Conservation (phyloP, 2,888 invertebrate genomes). For the Pyrochroa serraticornis region DNA sequence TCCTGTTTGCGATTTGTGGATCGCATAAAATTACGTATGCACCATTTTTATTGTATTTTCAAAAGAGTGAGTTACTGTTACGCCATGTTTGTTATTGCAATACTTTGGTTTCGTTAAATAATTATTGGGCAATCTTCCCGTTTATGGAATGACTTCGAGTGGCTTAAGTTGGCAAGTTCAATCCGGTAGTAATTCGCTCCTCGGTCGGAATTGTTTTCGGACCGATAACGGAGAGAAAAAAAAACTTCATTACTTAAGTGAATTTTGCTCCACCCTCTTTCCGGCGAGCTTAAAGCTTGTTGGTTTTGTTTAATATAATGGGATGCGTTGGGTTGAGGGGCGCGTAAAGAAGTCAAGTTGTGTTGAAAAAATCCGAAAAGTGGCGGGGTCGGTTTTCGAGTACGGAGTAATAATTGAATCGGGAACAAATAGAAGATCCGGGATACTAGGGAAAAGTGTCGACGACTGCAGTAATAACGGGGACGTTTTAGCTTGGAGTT, state of each 20-base stretch:
- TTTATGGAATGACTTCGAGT: not conserved
- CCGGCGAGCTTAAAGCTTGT: not conserved
- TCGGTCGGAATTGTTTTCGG: not conserved
- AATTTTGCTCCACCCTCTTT: not conserved
- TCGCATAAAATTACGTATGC: conserved; percentile 26
- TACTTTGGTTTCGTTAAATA: not conserved
- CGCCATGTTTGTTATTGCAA: not conserved
- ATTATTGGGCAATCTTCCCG: not conserved
- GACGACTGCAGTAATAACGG: not conserved
- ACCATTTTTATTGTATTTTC: conserved; percentile 23
- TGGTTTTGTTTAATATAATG: not conserved
- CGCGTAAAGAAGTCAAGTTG: not conserved
- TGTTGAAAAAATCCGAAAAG: not conserved
- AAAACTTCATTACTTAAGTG: not conserved
- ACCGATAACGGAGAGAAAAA: too few relatives aligned
- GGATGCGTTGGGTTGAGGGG: not conserved
- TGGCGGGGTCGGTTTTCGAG: not conserved
- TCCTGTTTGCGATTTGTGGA: conserved; percentile 19
- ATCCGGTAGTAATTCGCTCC: not conserved
- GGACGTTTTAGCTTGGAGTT: not conserved
- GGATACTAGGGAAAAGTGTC: not conserved
- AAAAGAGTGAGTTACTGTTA: not conserved
- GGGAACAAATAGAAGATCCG: not conserved
- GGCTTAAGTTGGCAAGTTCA: too few relatives aligned
- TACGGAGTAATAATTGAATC: conserved; percentile 5